These are phyloP conservation scores for Albula goreensis DNA, from an alignment of 2,113 vertebrate species.

Conservation along the genomic window DNA sequence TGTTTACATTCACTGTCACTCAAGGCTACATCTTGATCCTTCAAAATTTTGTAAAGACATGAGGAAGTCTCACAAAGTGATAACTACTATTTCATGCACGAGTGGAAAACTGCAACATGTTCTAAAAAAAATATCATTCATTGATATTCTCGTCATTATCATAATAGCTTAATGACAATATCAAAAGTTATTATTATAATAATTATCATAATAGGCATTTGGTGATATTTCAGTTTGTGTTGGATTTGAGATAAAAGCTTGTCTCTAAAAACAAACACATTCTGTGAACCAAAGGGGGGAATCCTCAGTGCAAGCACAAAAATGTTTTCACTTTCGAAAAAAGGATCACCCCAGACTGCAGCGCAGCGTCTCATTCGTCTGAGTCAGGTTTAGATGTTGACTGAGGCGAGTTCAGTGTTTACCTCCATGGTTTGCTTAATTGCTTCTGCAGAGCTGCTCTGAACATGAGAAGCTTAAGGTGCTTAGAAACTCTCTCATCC, in stretches of 20 bases:
- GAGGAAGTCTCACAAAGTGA: no score
- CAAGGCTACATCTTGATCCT: no score
- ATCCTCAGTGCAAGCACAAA: background rate
- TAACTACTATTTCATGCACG: no score
- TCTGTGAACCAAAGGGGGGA: background rate
- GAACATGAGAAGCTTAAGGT: background rate
- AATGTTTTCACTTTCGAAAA: background rate
- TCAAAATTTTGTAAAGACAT: no score
- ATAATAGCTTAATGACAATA: no score
- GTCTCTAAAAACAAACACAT: background rate
- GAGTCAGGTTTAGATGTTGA: background rate
- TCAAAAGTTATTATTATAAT: no score
- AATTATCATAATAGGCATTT: no score
- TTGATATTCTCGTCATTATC: no score
- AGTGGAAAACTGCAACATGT: no score
- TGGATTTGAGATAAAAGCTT: background rate
- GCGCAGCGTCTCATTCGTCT: background rate
- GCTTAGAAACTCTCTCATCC: background rate
- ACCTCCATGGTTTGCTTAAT: background rate
- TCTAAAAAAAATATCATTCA: no score
- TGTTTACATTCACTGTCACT: no score
- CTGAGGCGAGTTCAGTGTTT: background rate
- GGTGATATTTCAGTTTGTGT: background rate
- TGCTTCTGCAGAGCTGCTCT: background rate
- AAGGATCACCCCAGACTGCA: background rate